Percentiles rank a stretch among this genome's conserved stretches.
These are phyloP conservation scores for Caerostris darwini DNA, from an alignment of 1,140 invertebrate genomes.

Conservation along the genomic window DNA sequence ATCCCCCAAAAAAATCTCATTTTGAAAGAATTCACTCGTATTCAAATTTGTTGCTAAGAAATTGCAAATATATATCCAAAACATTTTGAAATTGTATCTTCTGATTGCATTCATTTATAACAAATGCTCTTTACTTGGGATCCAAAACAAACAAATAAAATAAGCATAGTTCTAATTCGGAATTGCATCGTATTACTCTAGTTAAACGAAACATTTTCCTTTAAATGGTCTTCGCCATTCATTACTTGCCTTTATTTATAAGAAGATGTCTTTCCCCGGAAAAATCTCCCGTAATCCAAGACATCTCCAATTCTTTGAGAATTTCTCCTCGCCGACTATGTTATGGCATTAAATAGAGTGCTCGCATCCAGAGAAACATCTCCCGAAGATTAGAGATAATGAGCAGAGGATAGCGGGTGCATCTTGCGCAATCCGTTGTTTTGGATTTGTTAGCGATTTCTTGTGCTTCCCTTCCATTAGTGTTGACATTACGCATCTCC, in stretches of 20 bases:
- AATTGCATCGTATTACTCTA: not conserved
- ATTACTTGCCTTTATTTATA: not conserved
- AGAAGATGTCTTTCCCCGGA: not conserved
- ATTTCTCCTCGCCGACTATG: not conserved
- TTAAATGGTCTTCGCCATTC: not conserved
- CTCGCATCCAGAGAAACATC: conserved; percentile 20
- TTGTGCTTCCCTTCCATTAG: conserved; percentile 31
- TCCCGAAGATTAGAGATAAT: conserved; percentile 54
- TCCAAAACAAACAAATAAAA: no score
- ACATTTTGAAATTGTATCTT: no score
- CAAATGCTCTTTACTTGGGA: no score
- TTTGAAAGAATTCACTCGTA: no score
- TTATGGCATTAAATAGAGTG: conserved; percentile 51
- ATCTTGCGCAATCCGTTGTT: conserved; percentile 26
- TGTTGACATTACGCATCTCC: not conserved
- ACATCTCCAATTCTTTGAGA: not conserved
- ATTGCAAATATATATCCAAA: no score
- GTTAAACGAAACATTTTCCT: not conserved
- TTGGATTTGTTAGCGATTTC: conserved; percentile 42
- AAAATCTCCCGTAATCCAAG: not conserved
- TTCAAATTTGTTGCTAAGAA: no score
- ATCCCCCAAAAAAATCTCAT: no score
- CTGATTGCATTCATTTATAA: no score
- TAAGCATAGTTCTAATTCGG: no score
- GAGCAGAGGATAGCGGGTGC: conserved; percentile 13